Percentiles rank a stretch among this genome's conserved stretches.
phyloP scores from a whole-genome alignment of 2,797 vertebrate species.

The Anabacerthia variegaticeps region DNA sequence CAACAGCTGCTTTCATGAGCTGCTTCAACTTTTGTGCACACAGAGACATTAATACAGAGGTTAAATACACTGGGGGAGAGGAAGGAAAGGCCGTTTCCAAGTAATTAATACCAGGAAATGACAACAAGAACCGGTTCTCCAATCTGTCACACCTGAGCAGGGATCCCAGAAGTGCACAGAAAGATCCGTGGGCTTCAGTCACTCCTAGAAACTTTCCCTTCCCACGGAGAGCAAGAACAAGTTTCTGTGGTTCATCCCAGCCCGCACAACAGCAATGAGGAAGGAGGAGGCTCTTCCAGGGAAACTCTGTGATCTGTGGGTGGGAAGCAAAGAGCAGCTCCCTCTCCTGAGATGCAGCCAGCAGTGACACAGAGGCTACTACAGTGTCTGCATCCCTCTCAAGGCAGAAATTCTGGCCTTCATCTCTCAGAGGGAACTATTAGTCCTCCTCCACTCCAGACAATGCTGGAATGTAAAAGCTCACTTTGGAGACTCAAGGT shows the following conservation, averaged over 20 bases:
- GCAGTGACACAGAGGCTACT: accelerated
- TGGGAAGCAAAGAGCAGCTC: not conserved
- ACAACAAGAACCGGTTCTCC: not conserved
- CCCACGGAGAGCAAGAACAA: not conserved
- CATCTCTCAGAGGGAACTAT: not conserved
- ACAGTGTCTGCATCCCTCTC: not conserved
- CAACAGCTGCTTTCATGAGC: not conserved
- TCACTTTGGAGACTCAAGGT: not conserved
- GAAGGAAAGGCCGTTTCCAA: not conserved
- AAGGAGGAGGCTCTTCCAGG: not conserved
- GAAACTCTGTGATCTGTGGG: not conserved
- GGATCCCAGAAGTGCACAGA: not conserved
- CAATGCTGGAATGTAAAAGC: not conserved
- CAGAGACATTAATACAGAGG: not conserved
- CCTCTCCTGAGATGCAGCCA: not conserved
- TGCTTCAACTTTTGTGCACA: not conserved
- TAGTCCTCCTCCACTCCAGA: not conserved
- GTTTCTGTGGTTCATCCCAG: not conserved
- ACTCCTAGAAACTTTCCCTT: not conserved
- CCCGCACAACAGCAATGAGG: not conserved
- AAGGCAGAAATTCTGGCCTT: not conserved
- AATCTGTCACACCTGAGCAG: not conserved
- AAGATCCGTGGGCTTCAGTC: not conserved
- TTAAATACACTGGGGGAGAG: not conserved
- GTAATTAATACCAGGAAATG: not conserved